phyloP scores from a whole-genome alignment of 2,113 vertebrate genomes.

The Arizona elegans region DNA sequence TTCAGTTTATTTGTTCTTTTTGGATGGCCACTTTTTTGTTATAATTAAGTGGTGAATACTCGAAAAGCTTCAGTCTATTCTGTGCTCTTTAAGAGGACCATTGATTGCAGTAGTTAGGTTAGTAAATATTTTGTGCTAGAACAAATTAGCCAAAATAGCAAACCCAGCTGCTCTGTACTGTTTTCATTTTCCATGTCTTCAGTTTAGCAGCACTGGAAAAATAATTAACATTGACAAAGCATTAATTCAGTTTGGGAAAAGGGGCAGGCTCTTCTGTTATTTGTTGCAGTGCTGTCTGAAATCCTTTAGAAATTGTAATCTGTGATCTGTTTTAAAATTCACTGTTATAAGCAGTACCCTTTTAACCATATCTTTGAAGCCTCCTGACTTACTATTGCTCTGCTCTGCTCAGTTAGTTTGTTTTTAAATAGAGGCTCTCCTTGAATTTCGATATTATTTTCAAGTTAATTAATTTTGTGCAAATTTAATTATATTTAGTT shows the following conservation, averaged over 20 bases:
- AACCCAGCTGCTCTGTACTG: background rate
- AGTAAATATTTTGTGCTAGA: background rate
- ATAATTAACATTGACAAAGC: background rate
- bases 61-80: background rate
- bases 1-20: background rate
- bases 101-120: background rate
- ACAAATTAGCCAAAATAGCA: background rate
- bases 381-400: background rate
- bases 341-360: background rate
- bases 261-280: background rate
- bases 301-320: background rate
- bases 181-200: background rate
- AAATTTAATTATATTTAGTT: background rate
- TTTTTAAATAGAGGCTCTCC: background rate
- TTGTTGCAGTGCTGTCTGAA: background rate
- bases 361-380: background rate
- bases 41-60: background rate
- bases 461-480: background rate
- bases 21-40: background rate
- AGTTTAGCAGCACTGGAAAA: background rate
- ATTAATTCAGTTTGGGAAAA: background rate
- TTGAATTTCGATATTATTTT: background rate
- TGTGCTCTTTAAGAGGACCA: background rate
- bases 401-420: background rate
- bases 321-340: background rate